Evolutionary conservation across 2,888 invertebrate genomes (phyloP).

Genomic region (Rhamnusium bicolor): DNA sequence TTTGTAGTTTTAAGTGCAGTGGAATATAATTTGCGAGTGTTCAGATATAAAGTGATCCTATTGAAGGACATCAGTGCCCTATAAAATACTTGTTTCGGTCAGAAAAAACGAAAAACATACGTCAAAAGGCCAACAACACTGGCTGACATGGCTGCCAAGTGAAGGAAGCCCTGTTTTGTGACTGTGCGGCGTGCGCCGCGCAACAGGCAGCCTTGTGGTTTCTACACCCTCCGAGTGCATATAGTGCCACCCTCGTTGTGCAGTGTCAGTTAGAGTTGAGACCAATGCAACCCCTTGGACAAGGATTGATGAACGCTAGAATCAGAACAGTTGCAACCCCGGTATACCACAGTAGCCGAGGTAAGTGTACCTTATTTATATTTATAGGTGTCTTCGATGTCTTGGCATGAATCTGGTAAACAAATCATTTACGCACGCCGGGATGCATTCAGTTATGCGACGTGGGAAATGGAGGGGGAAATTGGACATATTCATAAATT

Average conservation of each 20-base stretch:
- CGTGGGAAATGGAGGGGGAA: slow-evolving; percentile 8
- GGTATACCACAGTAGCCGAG: slow-evolving; percentile 43
- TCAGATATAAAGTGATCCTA: slow-evolving; percentile 41
- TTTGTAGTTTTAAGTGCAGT: slow-evolving; percentile 70
- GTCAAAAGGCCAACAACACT: slow-evolving; percentile 36
- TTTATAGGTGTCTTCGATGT: slow-evolving; percentile 50
- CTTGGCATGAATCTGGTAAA: slow-evolving; percentile 66
- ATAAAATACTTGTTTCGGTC: slow-evolving; percentile 38
- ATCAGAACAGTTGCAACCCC: slow-evolving; percentile 4
- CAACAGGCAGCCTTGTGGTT: slow-evolving; percentile 50
- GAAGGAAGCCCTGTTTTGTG: slow-evolving; percentile 33
- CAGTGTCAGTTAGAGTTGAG: slow-evolving; percentile 31
- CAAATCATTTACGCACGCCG: slow-evolving; percentile 59
- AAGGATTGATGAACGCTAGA: slow-evolving; percentile 19
- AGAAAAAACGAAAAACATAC: slow-evolving; percentile 39
- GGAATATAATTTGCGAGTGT: slow-evolving; percentile 47
- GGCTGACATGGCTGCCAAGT: slow-evolving; percentile 58
- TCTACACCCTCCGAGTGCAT: slow-evolving; percentile 46
- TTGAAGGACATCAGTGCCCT: slow-evolving; percentile 12
- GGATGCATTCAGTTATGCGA: slow-evolving; percentile 15
- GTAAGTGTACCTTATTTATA: slow-evolving; percentile 64
- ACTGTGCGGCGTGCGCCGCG: slow-evolving; percentile 44
- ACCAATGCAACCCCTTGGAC: slow-evolving; percentile 21
- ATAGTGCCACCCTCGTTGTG: slow-evolving; percentile 45
- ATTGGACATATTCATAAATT: neutral